Evolutionary conservation across 2,797 vertebrate genomes (phyloP).

Genomic region (Antrozous pallidus): DNA sequence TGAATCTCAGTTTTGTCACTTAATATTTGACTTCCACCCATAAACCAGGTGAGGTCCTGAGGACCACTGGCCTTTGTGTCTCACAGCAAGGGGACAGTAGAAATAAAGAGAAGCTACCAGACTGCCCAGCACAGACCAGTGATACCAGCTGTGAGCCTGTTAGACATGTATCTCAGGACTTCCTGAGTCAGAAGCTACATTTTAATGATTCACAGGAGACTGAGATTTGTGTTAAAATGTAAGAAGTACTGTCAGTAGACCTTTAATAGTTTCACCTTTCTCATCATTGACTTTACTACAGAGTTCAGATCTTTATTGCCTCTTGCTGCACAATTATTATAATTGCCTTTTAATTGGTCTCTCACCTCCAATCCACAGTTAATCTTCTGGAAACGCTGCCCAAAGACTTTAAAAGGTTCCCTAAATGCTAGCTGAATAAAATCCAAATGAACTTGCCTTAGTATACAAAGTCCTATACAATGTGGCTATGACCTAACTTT

Average conservation of each 20-base stretch:
- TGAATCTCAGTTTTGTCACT: too few species aligned
- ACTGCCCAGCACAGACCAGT: too few species aligned
- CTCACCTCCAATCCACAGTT: background rate
- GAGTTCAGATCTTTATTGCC: background rate
- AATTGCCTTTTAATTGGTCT: conserved; percentile 19
- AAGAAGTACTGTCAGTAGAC: background rate
- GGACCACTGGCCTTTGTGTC: background rate
- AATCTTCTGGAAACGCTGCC: background rate
- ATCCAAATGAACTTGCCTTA: background rate
- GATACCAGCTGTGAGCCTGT: background rate
- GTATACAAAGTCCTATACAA: background rate
- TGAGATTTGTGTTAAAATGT: background rate
- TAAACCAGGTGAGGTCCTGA: background rate
- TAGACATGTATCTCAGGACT: background rate
- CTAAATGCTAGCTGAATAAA: background rate
- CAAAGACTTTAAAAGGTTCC: background rate
- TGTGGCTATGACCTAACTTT: background rate
- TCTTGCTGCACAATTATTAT: background rate
- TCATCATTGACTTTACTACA: background rate
- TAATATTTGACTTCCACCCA: background rate
- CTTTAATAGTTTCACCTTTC: background rate
- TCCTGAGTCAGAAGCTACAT: background rate
- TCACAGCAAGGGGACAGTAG: background rate
- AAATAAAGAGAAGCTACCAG: background rate
- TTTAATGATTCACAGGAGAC: background rate